Evolutionary conservation across 1,140 invertebrate genomes (phyloP).

Genomic region (Dysdera silvatica): DNA sequence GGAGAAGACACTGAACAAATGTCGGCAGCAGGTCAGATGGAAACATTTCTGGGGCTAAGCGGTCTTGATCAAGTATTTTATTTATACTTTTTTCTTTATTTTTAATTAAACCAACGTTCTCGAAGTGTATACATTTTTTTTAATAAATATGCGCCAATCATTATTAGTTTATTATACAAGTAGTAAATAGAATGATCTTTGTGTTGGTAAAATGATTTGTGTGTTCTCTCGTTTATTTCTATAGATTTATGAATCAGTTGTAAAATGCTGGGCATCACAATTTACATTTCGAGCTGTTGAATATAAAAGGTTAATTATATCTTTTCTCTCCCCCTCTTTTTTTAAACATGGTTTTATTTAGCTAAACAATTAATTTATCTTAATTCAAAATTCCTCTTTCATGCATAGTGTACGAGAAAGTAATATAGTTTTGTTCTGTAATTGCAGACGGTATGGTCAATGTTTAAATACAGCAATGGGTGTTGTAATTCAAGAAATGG

Average conservation of each 20-base stretch:
- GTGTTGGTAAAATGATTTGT: neutral
- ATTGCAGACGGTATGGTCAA: constrained; percentile 56
- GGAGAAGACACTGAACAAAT: constrained; percentile 64
- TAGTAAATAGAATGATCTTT: neutral
- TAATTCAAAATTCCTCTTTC: too few relatives aligned
- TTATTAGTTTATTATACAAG: too few relatives aligned
- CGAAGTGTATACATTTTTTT: too few relatives aligned
- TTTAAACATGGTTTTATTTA: neutral
- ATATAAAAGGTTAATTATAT: constrained; percentile 63
- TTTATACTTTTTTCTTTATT: too few relatives aligned
- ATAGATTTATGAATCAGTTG: constrained; percentile 52
- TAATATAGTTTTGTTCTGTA: too few relatives aligned
- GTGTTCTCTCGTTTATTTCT: neutral
- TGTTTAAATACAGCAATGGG: constrained; percentile 57
- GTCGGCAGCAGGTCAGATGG: constrained; percentile 77
- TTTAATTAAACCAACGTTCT: too few relatives aligned
- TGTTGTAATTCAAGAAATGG: constrained; percentile 73
- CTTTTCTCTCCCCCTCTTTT: constrained; percentile 5
- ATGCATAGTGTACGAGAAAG: too few relatives aligned
- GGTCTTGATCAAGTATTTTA: constrained; percentile 37
- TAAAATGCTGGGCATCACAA: constrained; percentile 69
- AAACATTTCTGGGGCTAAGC: constrained; percentile 60
- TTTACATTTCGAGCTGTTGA: constrained; percentile 63
- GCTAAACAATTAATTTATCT: too few relatives aligned
- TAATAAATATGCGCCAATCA: too few relatives aligned